These are phyloP conservation scores for Busseola fusca DNA, from an alignment of 2,888 invertebrate species.

Conservation along the genomic window DNA sequence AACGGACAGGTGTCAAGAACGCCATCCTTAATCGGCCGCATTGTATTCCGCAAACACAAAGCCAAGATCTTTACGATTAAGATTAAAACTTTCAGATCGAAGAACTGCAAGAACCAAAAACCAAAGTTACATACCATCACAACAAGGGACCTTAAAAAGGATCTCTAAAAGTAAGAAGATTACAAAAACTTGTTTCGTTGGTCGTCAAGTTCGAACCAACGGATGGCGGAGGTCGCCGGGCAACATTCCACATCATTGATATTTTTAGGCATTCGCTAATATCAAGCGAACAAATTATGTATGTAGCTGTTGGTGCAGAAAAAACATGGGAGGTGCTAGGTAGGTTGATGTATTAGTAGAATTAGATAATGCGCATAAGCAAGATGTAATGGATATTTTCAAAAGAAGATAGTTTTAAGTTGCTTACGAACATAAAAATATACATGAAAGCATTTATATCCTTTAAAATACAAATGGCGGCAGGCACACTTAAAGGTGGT, in stretches of 20 bases:
- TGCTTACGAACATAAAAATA: neutral
- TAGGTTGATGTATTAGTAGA: slow-evolving; percentile 8
- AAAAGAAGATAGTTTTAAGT: neutral
- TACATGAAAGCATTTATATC: neutral
- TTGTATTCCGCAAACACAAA: neutral
- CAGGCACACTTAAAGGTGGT: neutral
- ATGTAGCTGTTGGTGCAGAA: slow-evolving; percentile 31
- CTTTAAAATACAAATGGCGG: neutral
- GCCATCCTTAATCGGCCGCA: no score
- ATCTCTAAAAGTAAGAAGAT: slow-evolving; percentile 47
- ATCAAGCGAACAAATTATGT: slow-evolving; percentile 41
- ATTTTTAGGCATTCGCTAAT: slow-evolving; percentile 76
- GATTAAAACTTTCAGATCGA: neutral
- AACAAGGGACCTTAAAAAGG: slow-evolving; percentile 41
- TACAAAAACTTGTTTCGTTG: slow-evolving; percentile 64
- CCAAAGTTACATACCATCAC: neutral
- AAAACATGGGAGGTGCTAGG: slow-evolving; percentile 22
- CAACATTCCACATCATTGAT: slow-evolving; percentile 76
- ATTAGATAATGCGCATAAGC: slow-evolving; percentile 13
- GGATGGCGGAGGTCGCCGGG: slow-evolving; percentile 73
- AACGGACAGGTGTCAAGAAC: no score
- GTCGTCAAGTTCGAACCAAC: slow-evolving; percentile 58
- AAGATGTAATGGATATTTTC: neutral
- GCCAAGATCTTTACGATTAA: neutral
- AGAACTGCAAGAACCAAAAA: neutral